Evolutionary conservation across 2,888 invertebrate species (phyloP).

Genomic region (Eudiplozoon nipponicum): DNA sequence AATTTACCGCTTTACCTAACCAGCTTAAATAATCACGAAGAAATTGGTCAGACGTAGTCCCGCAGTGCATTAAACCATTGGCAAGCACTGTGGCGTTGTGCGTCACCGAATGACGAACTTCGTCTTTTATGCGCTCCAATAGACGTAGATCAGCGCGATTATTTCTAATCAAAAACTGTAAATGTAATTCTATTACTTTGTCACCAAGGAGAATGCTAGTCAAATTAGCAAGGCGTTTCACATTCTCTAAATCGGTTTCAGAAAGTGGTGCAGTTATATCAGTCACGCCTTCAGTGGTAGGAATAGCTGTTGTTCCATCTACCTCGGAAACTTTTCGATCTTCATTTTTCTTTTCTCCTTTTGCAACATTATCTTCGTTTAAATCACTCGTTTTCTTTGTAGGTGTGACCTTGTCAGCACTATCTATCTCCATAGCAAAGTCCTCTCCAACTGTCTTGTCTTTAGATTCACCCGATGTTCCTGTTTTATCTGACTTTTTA

Average conservation of each 20-base stretch:
- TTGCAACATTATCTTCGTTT: no score
- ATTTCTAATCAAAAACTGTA: conserved; percentile 82
- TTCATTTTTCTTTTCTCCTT: no score
- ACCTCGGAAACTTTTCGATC: no score
- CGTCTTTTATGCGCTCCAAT: conserved; percentile 45
- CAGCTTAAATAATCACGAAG: conserved; percentile 82
- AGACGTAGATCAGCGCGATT: conserved; percentile 86
- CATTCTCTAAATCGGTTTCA: not conserved
- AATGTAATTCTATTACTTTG: conserved; percentile 45
- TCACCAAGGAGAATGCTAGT: not conserved
- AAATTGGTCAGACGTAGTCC: conserved; percentile 92
- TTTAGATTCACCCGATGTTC: no score
- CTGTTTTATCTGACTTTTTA: no score
- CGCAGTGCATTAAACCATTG: conserved; percentile 91
- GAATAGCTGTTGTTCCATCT: not conserved
- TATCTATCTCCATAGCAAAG: no score
- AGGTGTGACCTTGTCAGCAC: no score
- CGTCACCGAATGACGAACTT: conserved; percentile 76
- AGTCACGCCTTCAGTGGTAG: conserved; percentile 24
- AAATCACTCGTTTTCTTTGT: no score
- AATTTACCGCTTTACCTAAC: conserved; percentile 86
- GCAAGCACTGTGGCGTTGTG: conserved; percentile 94
- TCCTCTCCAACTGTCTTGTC: no score
- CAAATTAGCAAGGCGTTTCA: not conserved
- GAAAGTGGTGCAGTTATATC: conserved; percentile 36